Evolutionary conservation across 2,888 invertebrate genomes (phyloP), one percentile per base, ranked within the genome.

Genomic region (Eristalinus aeneus): DNA sequence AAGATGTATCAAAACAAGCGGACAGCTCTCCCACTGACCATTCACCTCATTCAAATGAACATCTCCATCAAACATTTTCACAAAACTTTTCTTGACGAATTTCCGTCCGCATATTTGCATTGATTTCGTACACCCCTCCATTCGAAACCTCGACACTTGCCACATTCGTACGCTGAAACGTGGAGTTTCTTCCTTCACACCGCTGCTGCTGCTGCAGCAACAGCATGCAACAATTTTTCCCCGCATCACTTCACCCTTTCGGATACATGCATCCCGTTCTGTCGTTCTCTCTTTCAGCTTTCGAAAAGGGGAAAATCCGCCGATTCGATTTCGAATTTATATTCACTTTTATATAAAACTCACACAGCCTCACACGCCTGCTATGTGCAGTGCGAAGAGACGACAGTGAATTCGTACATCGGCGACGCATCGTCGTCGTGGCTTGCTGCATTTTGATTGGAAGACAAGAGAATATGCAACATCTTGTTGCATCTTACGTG

Each of bases 301-400:
- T 46, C 46, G 46, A 46, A 27, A 58, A 75, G 75, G 75, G 81
- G 81, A 60, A 75, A 46, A 11, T 0, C 6, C 64, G 58, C 46
- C 8, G 46, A 46, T 81, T 81, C 81, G 81, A 81, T 58, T 65
- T 81, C 81, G 81, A 81, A 81, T 81, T 68, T 64, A 73, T 73
- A 53, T 61, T 39, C 56, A 20, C 39, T 69, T 73, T 61, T 74
- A 74, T 69, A 71, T 68, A 74, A 74, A 71, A n/a, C 39, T 36
- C 64, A 68, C 39, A 22, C n/a, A 56, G 11, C 12, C 63, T 68
- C 6, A 36, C 23, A 32, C 8, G 8, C 16, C 6, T 16, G 4
- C 8, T 20, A 8, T 10, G 16, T 60, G 54, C 23, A 11, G 5
- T 36, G n/a, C 64, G 69, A 63, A n/a, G 31, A 16, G 8, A 20